These are phyloP conservation scores for Pyralis farinalis DNA, from an alignment of 2,888 invertebrate species.

Conservation along the genomic window DNA sequence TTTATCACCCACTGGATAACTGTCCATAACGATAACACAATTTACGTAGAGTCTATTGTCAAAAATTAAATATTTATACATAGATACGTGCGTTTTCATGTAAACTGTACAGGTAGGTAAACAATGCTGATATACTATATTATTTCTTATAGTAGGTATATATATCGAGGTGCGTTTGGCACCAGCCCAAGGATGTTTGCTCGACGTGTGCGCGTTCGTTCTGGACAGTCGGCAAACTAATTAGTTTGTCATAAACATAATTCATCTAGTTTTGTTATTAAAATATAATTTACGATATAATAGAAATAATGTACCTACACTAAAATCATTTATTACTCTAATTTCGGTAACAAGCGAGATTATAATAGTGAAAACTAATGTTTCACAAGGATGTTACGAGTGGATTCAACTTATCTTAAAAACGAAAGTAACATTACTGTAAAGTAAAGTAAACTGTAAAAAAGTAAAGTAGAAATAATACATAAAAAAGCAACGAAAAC, in stretches of 20 bases:
- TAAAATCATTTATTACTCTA: background rate
- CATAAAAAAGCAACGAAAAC: no score
- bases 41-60: no score
- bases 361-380: conserved; percentile 9
- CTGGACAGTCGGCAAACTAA: conserved; percentile 7
- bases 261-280: conserved; percentile 8
- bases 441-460: no score
- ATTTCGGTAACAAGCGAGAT: conserved; percentile 2
- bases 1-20: no score
- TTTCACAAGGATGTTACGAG: background rate
- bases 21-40: no score
- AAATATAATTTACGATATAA: background rate
- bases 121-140: conserved; percentile 17
- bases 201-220: conserved; percentile 24
- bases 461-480: no score
- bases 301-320: background rate
- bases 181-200: conserved; percentile 52
- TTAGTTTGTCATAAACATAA: conserved; percentile 14
- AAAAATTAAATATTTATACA: no score
- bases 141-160: conserved; percentile 23
- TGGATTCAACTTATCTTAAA: background rate
- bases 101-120: conserved; percentile 1
- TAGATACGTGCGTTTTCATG: no score
- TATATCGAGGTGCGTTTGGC: conserved; percentile 44
- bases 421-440: no score